These are phyloP conservation scores for Albula goreensis DNA, from an alignment of 2,113 vertebrate genomes.

Conservation along the genomic window DNA sequence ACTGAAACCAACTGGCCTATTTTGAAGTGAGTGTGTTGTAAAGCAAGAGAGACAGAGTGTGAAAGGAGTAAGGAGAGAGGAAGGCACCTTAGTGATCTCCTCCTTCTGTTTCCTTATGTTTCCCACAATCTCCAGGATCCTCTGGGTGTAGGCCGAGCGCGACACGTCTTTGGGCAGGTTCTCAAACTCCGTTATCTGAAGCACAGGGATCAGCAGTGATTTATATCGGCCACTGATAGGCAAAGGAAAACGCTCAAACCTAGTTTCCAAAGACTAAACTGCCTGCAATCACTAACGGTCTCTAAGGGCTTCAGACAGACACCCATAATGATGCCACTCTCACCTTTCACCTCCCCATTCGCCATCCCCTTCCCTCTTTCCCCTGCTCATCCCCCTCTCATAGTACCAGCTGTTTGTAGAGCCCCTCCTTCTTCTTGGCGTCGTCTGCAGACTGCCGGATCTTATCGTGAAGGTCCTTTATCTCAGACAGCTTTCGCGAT, in stretches of 20 bases:
- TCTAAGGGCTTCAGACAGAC: too few relatives aligned
- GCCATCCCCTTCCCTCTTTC: background rate
- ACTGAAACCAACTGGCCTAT: background rate
- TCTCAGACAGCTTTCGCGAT: conserved; percentile 77
- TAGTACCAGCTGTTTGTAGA: conserved; percentile 80
- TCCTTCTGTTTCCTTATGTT: conserved; percentile 93
- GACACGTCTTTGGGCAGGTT: conserved; percentile 79
- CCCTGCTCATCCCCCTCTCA: background rate
- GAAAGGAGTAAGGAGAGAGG: background rate
- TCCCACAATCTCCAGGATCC: conserved; percentile 88
- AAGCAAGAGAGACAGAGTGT: background rate
- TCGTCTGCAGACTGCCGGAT: conserved; percentile 79
- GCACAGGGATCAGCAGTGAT: too few relatives aligned
- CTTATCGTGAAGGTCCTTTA: conserved; percentile 82
- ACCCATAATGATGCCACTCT: too few relatives aligned
- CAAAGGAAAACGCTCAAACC: too few relatives aligned
- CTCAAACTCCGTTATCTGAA: conserved; percentile 78
- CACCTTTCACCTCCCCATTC: background rate
- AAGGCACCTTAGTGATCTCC: conserved; percentile 85
- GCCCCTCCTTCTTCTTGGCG: conserved; percentile 81
- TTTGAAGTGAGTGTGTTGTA: background rate
- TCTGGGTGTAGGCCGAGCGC: conserved; percentile 84
- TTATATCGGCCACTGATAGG: too few relatives aligned
- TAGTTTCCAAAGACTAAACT: too few relatives aligned
- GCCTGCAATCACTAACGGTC: too few relatives aligned